Evolutionary conservation across 2,888 invertebrate species (phyloP).

Genomic region (Odontomyia ornata): DNA sequence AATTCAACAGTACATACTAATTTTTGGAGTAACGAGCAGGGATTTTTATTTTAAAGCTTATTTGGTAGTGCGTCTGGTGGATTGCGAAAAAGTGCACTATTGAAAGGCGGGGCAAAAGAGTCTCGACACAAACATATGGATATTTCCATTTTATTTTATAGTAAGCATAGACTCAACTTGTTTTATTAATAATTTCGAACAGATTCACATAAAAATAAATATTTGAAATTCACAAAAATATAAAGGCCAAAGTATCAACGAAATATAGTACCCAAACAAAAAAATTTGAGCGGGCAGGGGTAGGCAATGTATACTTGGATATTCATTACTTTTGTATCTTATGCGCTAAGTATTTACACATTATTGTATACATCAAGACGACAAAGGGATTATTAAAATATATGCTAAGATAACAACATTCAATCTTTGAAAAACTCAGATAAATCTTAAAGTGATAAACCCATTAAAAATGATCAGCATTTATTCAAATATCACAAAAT

Average conservation of each 20-base stretch:
- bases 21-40: too few relatives aligned
- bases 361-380: not conserved
- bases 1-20: too few relatives aligned
- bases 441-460: not conserved
- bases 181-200: too few relatives aligned
- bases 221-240: not conserved
- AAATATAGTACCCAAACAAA: slow-evolving; percentile 23
- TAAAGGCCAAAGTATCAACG: not conserved
- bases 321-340: slow-evolving; percentile 27
- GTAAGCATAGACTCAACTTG: too few relatives aligned
- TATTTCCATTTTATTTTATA: slow-evolving; percentile 24
- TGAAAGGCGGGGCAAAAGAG: too few relatives aligned
- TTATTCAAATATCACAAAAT: too few relatives aligned
- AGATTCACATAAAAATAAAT: not conserved
- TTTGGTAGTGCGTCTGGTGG: too few relatives aligned
- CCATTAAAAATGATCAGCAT: too few relatives aligned
- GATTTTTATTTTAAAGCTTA: too few relatives aligned
- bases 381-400: not conserved
- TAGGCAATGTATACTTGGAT: slow-evolving; percentile 14
- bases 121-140: too few relatives aligned
- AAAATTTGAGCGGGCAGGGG: slow-evolving; percentile 4
- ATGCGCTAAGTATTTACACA: not conserved
- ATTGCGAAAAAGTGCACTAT: too few relatives aligned
- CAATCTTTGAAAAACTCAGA: not conserved
- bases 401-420: not conserved